phyloP scores from a whole-genome alignment of 2,113 vertebrate species.

The Spheniscus mendiculus region DNA sequence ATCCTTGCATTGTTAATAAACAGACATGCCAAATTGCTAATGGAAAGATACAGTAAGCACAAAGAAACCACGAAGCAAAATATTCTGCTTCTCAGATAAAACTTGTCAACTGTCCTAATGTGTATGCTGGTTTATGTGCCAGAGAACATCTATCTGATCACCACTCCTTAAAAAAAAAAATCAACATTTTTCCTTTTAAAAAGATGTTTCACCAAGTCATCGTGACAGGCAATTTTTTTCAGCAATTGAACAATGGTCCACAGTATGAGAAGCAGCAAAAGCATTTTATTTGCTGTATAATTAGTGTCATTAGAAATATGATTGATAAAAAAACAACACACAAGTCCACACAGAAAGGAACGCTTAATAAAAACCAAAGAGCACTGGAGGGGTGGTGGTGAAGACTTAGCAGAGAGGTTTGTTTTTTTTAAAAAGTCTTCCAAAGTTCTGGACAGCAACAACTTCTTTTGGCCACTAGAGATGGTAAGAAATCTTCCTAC shows the following conservation, averaged over 20 bases:
- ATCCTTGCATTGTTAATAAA: neutral
- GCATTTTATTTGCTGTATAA: conserved; percentile 58
- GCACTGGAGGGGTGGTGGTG: neutral
- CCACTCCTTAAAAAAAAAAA: neutral
- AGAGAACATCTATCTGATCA: neutral
- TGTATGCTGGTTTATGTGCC: neutral
- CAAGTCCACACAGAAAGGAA: conserved; percentile 43
- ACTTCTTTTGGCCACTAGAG: neutral
- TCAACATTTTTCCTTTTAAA: neutral
- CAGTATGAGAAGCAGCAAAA: conserved; percentile 45
- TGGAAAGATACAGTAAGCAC: neutral
- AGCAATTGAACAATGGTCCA: conserved; percentile 37
- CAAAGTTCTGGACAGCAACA: neutral
- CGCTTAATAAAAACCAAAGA: conserved; percentile 22
- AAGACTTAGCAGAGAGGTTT: neutral
- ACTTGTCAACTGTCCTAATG: neutral
- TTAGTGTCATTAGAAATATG: conserved; percentile 56
- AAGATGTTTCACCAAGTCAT: neutral
- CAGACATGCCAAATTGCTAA: neutral
- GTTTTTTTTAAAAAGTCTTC: neutral
- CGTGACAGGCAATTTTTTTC: neutral
- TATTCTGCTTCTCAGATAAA: neutral
- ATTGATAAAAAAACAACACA: conserved; percentile 13
- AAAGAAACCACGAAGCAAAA: neutral
- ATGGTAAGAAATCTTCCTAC: neutral